phyloP scores from a whole-genome alignment of 2,113 vertebrate genomes.

The Vireo altiloquus region DNA sequence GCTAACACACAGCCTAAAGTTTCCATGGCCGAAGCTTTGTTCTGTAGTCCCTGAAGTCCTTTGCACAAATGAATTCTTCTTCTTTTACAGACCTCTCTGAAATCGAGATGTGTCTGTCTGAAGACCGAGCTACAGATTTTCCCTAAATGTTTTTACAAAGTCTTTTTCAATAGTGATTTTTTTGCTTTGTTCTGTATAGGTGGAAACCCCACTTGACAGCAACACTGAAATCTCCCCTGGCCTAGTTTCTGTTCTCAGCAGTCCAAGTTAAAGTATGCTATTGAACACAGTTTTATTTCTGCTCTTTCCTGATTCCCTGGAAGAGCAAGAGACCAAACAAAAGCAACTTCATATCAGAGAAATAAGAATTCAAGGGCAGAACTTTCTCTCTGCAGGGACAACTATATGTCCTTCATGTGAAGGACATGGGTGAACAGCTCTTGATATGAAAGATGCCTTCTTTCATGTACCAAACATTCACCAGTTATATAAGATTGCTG shows the following conservation, averaged over 20 bases:
- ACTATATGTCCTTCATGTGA: background rate
- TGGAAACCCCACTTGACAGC: background rate
- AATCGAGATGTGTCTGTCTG: background rate
- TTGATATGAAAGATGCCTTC: background rate
- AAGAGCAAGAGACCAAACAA: background rate
- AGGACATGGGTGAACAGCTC: background rate
- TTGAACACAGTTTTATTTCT: background rate
- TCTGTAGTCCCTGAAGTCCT: background rate
- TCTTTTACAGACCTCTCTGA: background rate
- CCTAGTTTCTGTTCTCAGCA: background rate
- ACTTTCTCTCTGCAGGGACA: background rate
- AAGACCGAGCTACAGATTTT: background rate
- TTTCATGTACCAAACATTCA: background rate
- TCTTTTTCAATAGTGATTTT: background rate
- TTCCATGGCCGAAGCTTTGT: background rate
- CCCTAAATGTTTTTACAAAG: background rate
- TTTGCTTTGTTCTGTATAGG: background rate
- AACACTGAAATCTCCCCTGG: background rate
- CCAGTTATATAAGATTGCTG: background rate
- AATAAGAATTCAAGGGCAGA: background rate
- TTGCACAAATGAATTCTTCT: constrained; percentile 1
- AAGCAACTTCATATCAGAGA: background rate
- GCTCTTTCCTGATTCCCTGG: background rate
- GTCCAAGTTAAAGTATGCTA: background rate
- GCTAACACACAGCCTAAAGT: background rate